phyloP scores from a whole-genome alignment of 1,140 invertebrate genomes.

The Anthonomus grandis region DNA sequence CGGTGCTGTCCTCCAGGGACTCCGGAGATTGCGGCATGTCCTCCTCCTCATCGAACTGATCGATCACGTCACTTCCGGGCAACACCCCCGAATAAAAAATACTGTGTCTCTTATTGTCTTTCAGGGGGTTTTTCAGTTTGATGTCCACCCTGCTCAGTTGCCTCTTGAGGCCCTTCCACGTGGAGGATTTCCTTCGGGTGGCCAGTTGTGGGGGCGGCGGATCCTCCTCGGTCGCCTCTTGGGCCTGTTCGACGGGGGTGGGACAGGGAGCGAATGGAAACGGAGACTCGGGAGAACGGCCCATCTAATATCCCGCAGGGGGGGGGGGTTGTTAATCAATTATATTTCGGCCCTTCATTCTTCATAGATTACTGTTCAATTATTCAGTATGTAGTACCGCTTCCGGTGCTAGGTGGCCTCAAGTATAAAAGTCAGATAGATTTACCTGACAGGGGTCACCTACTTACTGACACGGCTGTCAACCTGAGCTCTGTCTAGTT shows the following conservation, averaged over 20 bases:
- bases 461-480: too few species aligned
- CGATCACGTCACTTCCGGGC: slow-evolving; percentile 26
- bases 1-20: slow-evolving; percentile 41
- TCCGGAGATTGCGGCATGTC: slow-evolving; percentile 38
- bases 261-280: slow-evolving; percentile 43
- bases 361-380: too few species aligned
- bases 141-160: slow-evolving; percentile 77
- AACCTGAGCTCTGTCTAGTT: too few species aligned
- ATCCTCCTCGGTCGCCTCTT: slow-evolving; percentile 40
- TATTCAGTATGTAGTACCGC: too few species aligned
- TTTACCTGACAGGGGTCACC: too few species aligned
- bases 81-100: slow-evolving; percentile 45
- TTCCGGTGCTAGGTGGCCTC: too few species aligned
- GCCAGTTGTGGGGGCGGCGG: slow-evolving; percentile 21
- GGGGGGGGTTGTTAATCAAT: background rate
- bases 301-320: too few species aligned
- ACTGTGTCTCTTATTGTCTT: slow-evolving; percentile 45
- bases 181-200: slow-evolving; percentile 56
- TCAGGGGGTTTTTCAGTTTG: slow-evolving; percentile 62
- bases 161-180: slow-evolving; percentile 72
- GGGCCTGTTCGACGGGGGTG: slow-evolving; percentile 46
- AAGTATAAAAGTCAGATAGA: too few species aligned
- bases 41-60: slow-evolving; percentile 32
- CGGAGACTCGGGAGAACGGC: slow-evolving; percentile 45
- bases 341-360: too few species aligned